Conservation (phyloP, 2,797 vertebrate genomes). For the Muscicapa striata region DNA sequence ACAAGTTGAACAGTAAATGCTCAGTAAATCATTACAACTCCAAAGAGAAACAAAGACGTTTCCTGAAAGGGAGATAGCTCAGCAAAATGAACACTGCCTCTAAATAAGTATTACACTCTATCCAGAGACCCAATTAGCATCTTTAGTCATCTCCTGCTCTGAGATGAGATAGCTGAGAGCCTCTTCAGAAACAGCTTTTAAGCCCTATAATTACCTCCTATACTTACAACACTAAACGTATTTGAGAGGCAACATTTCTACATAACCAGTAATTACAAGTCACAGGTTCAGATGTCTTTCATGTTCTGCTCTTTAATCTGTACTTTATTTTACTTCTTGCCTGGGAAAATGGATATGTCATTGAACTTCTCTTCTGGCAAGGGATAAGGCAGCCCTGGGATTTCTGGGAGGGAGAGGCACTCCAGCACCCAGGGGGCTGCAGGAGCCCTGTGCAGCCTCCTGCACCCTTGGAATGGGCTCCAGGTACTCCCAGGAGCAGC, state of each 20-base stretch:
- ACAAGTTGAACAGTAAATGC: not conserved
- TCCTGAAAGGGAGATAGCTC: conserved; percentile 37
- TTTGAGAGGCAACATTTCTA: conserved; percentile 71
- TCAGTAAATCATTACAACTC: conserved; percentile 3
- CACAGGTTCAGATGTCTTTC: conserved; percentile 64
- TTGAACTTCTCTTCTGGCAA: not conserved
- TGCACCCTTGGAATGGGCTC: fast-evolving
- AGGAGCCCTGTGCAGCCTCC: fast-evolving
- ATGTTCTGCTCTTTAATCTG: conserved; percentile 67
- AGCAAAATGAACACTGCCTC: conserved; percentile 36
- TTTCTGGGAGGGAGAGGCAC: not conserved
- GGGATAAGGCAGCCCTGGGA: not conserved
- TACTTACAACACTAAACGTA: conserved; percentile 64
- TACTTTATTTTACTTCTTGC: conserved; percentile 44
- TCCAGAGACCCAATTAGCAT: conserved; percentile 64
- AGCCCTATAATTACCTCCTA: conserved; percentile 69
- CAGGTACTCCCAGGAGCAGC: not conserved
- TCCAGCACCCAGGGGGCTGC: not conserved
- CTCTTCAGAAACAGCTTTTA: conserved; percentile 65
- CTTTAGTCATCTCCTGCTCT: conserved; percentile 55
- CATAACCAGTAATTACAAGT: conserved; percentile 70
- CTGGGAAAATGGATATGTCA: conserved; percentile 33
- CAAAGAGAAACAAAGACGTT: conserved; percentile 13
- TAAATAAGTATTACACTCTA: conserved; percentile 35
- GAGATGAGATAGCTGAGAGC: conserved; percentile 62